A percentile compares a stretch with the other conserved stretches of the same genome.
phyloP scores from a whole-genome alignment of 2,797 vertebrate species.

The Chrysocyon brachyurus region DNA sequence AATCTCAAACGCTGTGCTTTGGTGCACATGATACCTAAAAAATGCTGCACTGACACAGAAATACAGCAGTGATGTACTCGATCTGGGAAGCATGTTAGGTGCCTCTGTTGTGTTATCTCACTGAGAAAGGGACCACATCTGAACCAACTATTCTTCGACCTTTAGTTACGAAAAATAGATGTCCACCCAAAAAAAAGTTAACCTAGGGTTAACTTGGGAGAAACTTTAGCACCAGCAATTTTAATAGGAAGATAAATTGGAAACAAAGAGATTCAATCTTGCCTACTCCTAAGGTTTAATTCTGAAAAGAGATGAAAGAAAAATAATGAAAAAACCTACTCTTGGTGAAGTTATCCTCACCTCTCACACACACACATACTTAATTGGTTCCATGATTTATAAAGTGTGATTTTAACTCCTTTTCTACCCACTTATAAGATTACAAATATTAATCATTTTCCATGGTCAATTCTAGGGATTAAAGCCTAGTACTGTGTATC shows the following conservation, averaged over 20 bases:
- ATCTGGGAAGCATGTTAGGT: neutral
- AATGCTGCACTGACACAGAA: neutral
- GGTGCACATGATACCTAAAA: neutral
- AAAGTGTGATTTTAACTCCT: conserved; percentile 79
- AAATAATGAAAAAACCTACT: conserved; percentile 67
- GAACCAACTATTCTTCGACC: neutral
- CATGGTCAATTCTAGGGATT: conserved; percentile 85
- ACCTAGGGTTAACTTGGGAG: conserved; percentile 15
- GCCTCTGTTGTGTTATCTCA: neutral
- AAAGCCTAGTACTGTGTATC: conserved; percentile 76
- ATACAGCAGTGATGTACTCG: neutral
- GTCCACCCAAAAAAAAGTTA: neutral
- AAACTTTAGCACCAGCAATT: conserved; percentile 49
- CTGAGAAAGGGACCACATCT: neutral
- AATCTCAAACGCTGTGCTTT: neutral
- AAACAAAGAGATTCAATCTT: conserved; percentile 72
- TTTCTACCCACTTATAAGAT: conserved; percentile 86
- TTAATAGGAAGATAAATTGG: conserved; percentile 43
- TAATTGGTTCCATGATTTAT: conserved; percentile 88
- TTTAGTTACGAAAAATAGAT: neutral
- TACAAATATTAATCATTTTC: conserved; percentile 88
- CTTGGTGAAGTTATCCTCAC: conserved; percentile 73
- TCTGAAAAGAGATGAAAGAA: conserved; percentile 80
- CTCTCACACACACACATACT: conserved; percentile 74
- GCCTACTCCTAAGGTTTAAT: conserved; percentile 78